Conservation (phyloP, 2,797 vertebrate genomes). For the Sebastes goodei region DNA sequence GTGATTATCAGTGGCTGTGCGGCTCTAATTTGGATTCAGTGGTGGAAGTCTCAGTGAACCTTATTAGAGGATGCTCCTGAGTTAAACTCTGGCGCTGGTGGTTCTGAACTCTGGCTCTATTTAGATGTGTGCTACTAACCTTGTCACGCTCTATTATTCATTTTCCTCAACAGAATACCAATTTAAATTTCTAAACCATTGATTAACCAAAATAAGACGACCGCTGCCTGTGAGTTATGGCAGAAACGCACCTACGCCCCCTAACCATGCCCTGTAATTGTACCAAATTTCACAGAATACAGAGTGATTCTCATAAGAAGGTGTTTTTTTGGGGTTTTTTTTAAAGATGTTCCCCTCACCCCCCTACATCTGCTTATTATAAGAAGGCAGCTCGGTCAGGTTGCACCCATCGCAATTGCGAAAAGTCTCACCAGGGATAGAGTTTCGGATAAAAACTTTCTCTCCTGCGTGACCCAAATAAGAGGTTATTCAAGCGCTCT, state of each 20-base stretch:
- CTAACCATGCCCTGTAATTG: neutral
- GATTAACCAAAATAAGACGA: neutral
- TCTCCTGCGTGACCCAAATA: neutral
- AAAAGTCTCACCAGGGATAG: neutral
- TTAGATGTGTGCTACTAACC: conserved; percentile 7
- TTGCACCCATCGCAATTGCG: neutral
- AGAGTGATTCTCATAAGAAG: neutral
- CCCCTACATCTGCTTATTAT: neutral
- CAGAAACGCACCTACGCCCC: neutral
- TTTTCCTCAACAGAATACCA: conserved; percentile 8
- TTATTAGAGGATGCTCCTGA: conserved; percentile 33
- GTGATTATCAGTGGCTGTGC: conserved; percentile 39
- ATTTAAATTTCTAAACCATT: conserved; percentile 26
- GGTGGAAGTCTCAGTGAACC: conserved; percentile 26
- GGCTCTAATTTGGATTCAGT: conserved; percentile 46
- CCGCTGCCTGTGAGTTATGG: neutral
- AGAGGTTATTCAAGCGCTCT: neutral
- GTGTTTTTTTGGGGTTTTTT: neutral
- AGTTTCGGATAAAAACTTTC: neutral
- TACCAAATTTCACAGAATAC: neutral
- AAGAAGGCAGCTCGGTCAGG: neutral
- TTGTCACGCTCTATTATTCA: neutral
- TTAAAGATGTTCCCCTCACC: conserved; percentile 1
- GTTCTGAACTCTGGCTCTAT: conserved; percentile 29
- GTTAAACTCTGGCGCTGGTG: conserved; percentile 13